phyloP scores from a whole-genome alignment of 1,140 invertebrate species.

The Aphis craccivora region DNA sequence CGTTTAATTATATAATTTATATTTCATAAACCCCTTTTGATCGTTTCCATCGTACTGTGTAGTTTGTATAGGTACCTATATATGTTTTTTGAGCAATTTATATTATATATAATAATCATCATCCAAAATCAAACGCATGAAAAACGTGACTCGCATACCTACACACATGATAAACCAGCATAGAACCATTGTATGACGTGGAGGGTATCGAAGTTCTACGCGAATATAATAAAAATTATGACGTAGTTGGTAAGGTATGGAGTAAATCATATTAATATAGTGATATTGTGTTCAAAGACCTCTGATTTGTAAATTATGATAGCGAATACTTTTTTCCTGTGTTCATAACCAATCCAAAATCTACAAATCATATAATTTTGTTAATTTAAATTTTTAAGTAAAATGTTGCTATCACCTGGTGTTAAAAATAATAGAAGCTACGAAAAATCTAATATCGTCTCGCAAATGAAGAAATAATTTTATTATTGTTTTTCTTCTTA shows the following conservation, averaged over 20 bases:
- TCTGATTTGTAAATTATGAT: no score
- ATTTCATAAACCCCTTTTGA: not conserved
- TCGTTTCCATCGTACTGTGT: not conserved
- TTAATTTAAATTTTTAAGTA: no score
- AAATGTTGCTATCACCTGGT: no score
- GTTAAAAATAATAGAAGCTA: no score
- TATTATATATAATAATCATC: not conserved
- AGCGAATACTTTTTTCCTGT: no score
- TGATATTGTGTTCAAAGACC: no score
- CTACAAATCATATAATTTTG: no score
- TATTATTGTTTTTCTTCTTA: no score
- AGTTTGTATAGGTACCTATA: not conserved
- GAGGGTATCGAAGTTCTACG: not conserved
- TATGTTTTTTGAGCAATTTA: not conserved
- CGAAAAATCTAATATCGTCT: no score
- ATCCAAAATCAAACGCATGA: not conserved
- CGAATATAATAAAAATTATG: not conserved
- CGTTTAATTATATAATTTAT: not conserved
- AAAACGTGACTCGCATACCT: not conserved
- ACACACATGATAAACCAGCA: not conserved
- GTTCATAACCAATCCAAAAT: no score
- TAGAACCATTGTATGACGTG: not conserved
- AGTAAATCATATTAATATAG: not conserved
- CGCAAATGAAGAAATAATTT: no score
- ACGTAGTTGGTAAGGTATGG: no score